A percentile compares a stretch with the other conserved stretches of the same genome.
phyloP scores from a whole-genome alignment of 2,113 vertebrate genomes.

The Pelvicachromis taeniatus region DNA sequence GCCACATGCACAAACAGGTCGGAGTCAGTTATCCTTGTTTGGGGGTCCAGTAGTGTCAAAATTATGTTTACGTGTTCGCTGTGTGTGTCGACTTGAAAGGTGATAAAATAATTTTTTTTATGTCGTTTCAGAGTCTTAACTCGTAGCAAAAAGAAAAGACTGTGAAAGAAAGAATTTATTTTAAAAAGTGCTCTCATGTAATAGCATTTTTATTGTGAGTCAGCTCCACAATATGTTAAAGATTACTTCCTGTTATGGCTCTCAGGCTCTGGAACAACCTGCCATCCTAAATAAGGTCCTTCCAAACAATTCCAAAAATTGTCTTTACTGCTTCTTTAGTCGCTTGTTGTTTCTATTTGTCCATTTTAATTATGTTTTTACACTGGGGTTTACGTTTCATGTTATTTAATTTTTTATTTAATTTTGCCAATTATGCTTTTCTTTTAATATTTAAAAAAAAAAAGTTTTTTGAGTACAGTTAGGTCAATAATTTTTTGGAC shows the following conservation, averaged over 20 bases:
- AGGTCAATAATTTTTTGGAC: not conserved
- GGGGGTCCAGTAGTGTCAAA: not conserved
- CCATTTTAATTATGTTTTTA: not conserved
- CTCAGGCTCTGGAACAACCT: not conserved
- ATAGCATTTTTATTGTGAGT: not conserved
- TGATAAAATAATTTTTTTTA: not conserved
- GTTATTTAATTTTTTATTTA: not conserved
- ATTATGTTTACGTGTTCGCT: not conserved
- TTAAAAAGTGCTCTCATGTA: not conserved
- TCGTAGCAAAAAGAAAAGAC: not conserved
- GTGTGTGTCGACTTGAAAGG: not conserved
- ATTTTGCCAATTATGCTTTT: not conserved
- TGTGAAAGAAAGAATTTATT: not conserved
- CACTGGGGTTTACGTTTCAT: not conserved
- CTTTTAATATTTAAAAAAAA: not conserved
- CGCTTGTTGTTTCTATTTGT: not conserved
- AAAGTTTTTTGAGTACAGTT: not conserved
- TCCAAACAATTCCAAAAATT: too few relatives aligned
- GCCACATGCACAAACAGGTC: not conserved
- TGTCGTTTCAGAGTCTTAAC: not conserved
- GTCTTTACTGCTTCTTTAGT: not conserved
- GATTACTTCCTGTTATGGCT: not conserved
- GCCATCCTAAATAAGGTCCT: not conserved
- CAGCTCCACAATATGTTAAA: not conserved
- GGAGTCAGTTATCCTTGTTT: not conserved